These are phyloP conservation scores for Lasioglossum leucozonium DNA, from an alignment of 2,888 invertebrate species.

Conservation along the genomic window DNA sequence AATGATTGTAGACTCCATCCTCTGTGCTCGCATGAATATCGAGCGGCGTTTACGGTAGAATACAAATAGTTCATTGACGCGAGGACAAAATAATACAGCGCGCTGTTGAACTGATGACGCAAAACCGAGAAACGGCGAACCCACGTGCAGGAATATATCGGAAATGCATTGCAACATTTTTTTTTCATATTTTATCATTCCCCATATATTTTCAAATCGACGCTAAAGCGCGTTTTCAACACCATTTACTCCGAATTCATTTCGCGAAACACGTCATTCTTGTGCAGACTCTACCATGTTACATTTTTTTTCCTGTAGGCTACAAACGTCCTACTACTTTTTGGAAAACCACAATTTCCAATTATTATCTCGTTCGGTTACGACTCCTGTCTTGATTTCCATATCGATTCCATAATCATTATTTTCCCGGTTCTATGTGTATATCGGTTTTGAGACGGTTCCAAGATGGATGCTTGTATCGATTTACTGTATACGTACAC, in stretches of 20 bases:
- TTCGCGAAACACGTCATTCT: neutral
- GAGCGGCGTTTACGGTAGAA: neutral
- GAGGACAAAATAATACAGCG: neutral
- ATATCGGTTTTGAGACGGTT: neutral
- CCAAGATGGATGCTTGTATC: neutral
- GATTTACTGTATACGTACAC: neutral
- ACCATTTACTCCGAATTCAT: neutral
- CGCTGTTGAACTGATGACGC: neutral
- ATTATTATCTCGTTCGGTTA: neutral
- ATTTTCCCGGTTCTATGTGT: neutral
- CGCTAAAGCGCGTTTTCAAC: neutral
- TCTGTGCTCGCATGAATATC: neutral
- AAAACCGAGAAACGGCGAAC: neutral
- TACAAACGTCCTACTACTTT: too few species aligned
- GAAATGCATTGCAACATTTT: neutral
- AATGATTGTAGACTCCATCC: neutral
- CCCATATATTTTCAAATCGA: neutral
- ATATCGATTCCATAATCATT: slow-evolving; percentile 4
- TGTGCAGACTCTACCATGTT: neutral
- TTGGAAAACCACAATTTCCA: neutral
- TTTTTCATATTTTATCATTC: neutral
- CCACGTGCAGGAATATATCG: neutral
- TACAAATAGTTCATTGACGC: neutral
- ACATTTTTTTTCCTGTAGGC: neutral
- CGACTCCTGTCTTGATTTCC: neutral